These are phyloP conservation scores for Limanda limanda DNA, from an alignment of 2,113 vertebrate genomes.

Conservation along the genomic window DNA sequence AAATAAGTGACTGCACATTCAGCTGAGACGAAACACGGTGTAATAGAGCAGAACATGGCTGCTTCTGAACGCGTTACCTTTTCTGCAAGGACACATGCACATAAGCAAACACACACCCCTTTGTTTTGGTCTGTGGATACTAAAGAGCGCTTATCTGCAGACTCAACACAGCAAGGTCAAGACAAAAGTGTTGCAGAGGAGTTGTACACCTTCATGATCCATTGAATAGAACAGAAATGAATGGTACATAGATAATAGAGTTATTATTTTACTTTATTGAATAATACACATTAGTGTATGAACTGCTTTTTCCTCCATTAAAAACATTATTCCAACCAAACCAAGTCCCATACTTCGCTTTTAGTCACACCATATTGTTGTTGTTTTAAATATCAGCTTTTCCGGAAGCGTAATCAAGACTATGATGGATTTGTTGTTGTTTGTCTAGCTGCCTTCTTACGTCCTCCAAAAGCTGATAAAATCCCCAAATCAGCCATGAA, in stretches of 20 bases:
- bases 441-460: not conserved
- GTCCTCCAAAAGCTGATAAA: not conserved
- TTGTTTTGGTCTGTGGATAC: constrained; percentile 62
- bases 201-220: not conserved
- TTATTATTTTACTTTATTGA: too few relatives aligned
- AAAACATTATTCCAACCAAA: not conserved
- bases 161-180: constrained; percentile 66
- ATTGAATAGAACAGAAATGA: not conserved
- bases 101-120: constrained; percentile 9
- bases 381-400: not conserved
- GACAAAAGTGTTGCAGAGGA: not conserved
- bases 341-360: not conserved
- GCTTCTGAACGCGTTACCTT: constrained; percentile 18
- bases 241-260: too few relatives aligned
- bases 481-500: too few relatives aligned
- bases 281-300: not conserved
- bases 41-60: constrained; percentile 15
- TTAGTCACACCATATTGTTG: not conserved
- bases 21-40: not conserved
- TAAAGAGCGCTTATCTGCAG: constrained; percentile 56
- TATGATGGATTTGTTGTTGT: not conserved
- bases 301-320: not conserved
- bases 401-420: too few relatives aligned
- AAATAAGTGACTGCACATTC: not conserved
- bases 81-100: constrained; percentile 19